phyloP scores from a whole-genome alignment of 2,888 invertebrate species.

The Dicyrtoma fusca region DNA sequence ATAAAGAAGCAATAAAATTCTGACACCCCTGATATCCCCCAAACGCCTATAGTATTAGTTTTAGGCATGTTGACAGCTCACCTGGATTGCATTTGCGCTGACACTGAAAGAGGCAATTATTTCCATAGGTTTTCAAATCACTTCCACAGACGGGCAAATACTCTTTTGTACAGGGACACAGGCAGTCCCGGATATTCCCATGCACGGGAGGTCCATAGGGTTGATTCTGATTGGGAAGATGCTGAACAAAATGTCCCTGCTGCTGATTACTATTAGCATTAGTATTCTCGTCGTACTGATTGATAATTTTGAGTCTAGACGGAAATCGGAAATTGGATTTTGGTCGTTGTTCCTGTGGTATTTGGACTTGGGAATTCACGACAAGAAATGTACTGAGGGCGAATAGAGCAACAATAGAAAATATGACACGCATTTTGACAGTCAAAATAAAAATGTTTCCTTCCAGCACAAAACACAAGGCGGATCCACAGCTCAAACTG shows the following conservation, averaged over 20 bases:
- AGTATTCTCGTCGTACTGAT: constrained; percentile 2
- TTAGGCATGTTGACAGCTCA: no score
- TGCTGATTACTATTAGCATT: not conserved
- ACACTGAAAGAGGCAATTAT: constrained; percentile 32
- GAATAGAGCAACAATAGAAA: no score
- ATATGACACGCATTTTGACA: no score
- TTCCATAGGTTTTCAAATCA: constrained; percentile 29
- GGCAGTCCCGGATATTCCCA: constrained; percentile 3
- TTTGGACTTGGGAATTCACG: no score
- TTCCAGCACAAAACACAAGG: no score
- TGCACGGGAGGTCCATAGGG: not conserved
- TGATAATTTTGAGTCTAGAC: constrained; percentile 16
- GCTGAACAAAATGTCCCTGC: constrained; percentile 1
- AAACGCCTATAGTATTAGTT: no score
- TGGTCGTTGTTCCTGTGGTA: no score
- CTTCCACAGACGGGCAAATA: constrained; percentile 31
- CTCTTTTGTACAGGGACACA: constrained; percentile 34
- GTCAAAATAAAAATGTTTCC: no score
- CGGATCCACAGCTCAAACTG: no score
- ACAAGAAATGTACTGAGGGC: no score
- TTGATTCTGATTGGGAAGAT: not conserved
- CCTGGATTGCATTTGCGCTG: constrained; percentile 24
- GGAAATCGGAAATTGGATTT: constrained; percentile 28
- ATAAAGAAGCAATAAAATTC: no score
- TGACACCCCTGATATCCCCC: no score